Conservation (phyloP, 2,888 invertebrate genomes). For the Andrena minutula region DNA sequence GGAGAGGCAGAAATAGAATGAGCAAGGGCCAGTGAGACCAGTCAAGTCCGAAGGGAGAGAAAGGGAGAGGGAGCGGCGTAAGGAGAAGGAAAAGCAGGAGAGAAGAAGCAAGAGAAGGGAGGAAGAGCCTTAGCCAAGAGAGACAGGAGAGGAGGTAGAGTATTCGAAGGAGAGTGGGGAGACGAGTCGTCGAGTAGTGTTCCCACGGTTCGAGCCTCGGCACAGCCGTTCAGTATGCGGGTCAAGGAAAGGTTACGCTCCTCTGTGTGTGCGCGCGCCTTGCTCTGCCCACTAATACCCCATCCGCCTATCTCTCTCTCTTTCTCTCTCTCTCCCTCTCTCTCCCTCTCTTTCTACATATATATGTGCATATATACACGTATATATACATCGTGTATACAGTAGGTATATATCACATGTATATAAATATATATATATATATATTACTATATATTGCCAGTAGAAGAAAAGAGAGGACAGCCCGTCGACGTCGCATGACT, state of each 20-base stretch:
- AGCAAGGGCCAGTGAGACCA: conserved; percentile 33
- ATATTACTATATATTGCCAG: conserved; percentile 27
- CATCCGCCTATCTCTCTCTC: conserved; percentile 50
- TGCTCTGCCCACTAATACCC: conserved; percentile 77
- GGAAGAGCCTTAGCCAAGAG: conserved; percentile 69
- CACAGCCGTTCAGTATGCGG: conserved; percentile 88
- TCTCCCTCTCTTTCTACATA: background rate
- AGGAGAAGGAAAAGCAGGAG: conserved; percentile 84
- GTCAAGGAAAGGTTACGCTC: conserved; percentile 88
- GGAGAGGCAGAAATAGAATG: conserved; percentile 82
- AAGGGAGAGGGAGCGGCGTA: conserved; percentile 39
- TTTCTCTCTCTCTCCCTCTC: background rate
- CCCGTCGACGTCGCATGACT: conserved; percentile 76
- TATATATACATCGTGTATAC: background rate
- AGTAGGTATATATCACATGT: no score
- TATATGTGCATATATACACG: no score
- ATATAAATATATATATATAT: background rate
- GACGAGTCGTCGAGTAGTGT: conserved; percentile 84
- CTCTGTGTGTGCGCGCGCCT: conserved; percentile 74
- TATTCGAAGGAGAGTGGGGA: conserved; percentile 76
- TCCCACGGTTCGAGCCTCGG: conserved; percentile 88
- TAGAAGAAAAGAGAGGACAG: conserved; percentile 41
- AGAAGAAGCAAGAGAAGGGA: conserved; percentile 75
- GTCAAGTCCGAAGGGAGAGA: conserved; percentile 50
- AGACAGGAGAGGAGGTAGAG: conserved; percentile 69